These are phyloP conservation scores for Fratercula arctica DNA, from an alignment of 2,797 vertebrate genomes.

Conservation along the genomic window DNA sequence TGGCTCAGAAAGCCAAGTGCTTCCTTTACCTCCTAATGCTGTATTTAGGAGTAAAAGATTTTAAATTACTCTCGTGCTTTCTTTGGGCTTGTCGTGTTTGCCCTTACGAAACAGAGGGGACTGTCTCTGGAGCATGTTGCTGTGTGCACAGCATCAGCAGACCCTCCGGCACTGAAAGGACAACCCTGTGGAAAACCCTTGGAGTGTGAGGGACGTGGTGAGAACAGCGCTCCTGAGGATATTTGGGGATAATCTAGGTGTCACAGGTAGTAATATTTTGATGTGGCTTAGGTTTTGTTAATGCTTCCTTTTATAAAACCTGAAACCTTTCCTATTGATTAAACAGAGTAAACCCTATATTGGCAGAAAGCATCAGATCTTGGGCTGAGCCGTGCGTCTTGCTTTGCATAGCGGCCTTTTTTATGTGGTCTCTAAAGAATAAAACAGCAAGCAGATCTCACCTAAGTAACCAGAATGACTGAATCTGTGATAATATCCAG, in stretches of 20 bases:
- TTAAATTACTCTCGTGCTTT: neutral
- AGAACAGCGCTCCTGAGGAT: neutral
- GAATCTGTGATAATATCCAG: neutral
- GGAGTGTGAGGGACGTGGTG: rapidly evolving
- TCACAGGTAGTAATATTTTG: neutral
- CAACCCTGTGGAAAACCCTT: neutral
- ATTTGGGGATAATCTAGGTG: neutral
- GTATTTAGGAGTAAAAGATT: neutral
- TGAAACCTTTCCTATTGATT: neutral
- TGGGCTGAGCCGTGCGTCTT: neutral
- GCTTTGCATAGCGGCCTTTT: neutral
- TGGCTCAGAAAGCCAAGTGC: neutral
- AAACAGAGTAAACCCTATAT: neutral
- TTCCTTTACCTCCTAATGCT: neutral
- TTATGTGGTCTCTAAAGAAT: neutral
- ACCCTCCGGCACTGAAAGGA: neutral
- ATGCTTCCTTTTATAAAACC: neutral
- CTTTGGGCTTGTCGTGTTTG: neutral
- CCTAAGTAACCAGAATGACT: neutral
- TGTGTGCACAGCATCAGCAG: neutral
- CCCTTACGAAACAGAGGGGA: neutral
- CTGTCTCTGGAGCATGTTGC: neutral
- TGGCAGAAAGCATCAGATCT: neutral
- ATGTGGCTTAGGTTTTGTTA: neutral
- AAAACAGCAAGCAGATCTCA: neutral